Evolutionary conservation across 2,113 vertebrate genomes (phyloP).

Genomic region (Myotis davidii): DNA sequence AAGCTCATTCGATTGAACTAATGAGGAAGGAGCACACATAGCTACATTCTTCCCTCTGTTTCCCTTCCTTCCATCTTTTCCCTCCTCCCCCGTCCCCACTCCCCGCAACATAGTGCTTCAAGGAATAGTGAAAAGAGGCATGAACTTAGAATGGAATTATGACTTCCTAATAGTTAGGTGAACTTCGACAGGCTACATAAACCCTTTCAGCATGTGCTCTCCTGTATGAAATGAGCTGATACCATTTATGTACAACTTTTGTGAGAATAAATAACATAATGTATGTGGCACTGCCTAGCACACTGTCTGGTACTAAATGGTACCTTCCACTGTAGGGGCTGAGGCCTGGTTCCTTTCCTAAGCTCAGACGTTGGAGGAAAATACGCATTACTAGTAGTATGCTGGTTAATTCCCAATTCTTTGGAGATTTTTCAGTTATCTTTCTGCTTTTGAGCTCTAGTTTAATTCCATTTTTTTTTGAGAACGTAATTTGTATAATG

Average conservation of each 20-base stretch:
- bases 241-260: neutral
- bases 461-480: neutral
- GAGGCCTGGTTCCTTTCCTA: neutral
- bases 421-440: neutral
- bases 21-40: neutral
- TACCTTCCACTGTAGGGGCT: neutral
- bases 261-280: neutral
- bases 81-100: accelerated
- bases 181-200: neutral
- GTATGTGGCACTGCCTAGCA: neutral
- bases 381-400: neutral
- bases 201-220: neutral
- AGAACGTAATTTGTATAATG: neutral
- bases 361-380: neutral
- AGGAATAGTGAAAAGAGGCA: neutral
- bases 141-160: neutral
- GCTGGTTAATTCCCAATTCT: neutral
- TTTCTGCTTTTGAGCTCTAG: neutral
- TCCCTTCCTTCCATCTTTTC: neutral
- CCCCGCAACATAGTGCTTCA: neutral
- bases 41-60: neutral
- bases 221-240: neutral
- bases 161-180: neutral
- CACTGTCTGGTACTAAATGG: neutral
- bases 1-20: neutral